Evolutionary conservation across 2,797 vertebrate genomes (phyloP).

Genomic region (Catamblyrhynchus diadema): DNA sequence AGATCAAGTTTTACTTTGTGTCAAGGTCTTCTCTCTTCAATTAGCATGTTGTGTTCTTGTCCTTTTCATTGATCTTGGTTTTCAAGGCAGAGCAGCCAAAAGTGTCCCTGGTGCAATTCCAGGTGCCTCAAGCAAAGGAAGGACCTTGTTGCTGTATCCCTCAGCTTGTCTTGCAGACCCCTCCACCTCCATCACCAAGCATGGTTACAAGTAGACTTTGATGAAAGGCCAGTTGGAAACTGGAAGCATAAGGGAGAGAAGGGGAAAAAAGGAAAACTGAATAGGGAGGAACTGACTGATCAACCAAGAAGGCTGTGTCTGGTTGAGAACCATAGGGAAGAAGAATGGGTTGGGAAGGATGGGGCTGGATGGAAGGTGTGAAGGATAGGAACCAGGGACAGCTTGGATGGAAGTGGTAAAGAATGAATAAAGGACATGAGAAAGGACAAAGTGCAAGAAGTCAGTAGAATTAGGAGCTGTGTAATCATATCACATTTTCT

Average conservation of each 20-base stretch:
- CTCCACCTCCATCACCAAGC: neutral
- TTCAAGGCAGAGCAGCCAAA: neutral
- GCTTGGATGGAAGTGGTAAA: neutral
- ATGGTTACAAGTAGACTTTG: neutral
- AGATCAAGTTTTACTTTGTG: neutral
- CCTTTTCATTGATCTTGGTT: neutral
- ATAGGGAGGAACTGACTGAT: neutral
- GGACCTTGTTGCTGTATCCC: neutral
- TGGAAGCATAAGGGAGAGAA: neutral
- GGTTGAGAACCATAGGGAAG: neutral
- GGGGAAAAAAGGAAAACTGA: neutral
- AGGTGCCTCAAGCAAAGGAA: neutral
- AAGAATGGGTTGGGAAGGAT: neutral
- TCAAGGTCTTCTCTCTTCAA: neutral
- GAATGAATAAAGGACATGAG: neutral
- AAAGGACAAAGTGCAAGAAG: neutral
- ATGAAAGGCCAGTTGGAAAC: neutral
- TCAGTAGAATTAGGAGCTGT: neutral
- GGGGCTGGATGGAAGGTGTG: neutral
- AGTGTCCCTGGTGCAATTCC: neutral
- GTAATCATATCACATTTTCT: neutral
- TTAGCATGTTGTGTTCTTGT: neutral
- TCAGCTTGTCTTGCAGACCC: neutral
- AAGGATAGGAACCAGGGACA: neutral
- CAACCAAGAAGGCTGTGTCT: accelerated